A percentile compares a stretch with the other conserved stretches of the same genome.
Conservation (phyloP, 1,140 invertebrate species). For the Drosophila melanica region DNA sequence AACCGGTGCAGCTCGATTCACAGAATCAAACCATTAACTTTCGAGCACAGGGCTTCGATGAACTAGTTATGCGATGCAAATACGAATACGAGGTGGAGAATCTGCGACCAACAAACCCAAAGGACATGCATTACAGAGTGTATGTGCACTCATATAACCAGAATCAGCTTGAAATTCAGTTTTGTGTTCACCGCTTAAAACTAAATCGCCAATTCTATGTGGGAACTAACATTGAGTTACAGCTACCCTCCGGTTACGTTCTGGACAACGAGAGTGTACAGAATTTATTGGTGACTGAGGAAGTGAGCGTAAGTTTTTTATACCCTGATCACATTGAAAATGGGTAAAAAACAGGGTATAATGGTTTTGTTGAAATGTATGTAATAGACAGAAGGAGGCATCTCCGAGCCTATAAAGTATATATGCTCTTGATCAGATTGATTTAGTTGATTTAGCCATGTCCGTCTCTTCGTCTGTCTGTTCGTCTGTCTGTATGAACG, state of each 20-base stretch:
- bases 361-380: too few species aligned
- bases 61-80: conserved; percentile 2
- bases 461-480: too few species aligned
- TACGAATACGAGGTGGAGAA: neutral
- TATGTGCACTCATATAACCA: too few species aligned
- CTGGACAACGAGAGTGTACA: neutral
- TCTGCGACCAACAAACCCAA: too few species aligned
- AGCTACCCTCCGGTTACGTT: conserved; percentile 31
- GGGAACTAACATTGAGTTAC: conserved; percentile 16
- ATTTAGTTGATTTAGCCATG: too few species aligned
- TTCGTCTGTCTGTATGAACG: too few species aligned
- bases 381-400: too few species aligned
- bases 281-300: neutral
- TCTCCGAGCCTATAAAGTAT: too few species aligned
- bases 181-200: conserved; percentile 17
- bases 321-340: too few species aligned
- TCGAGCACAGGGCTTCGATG: neutral
- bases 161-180: neutral
- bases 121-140: neutral
- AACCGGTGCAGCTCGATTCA: neutral
- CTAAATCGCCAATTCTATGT: neutral
- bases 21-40: neutral
- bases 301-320: conserved; percentile 22
- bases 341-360: too few species aligned
- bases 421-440: too few species aligned